Conservation (phyloP, 2,797 vertebrate genomes). For the Dallia pectoralis region DNA sequence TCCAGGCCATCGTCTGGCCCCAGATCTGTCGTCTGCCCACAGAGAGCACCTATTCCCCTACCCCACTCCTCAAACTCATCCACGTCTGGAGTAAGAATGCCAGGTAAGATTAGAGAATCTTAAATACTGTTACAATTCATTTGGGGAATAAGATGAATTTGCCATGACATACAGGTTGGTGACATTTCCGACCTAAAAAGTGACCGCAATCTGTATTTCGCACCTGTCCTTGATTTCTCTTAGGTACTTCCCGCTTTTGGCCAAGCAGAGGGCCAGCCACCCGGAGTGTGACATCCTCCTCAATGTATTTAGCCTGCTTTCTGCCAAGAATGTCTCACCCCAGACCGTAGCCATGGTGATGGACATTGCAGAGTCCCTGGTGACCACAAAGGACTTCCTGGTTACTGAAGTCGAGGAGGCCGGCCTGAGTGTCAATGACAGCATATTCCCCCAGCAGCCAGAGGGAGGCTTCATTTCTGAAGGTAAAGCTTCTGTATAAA, state of each 20-base stretch:
- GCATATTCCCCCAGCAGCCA: constrained; percentile 59
- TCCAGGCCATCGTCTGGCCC: constrained; percentile 88
- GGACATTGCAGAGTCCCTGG: constrained; percentile 85
- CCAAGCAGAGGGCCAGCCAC: constrained; percentile 81
- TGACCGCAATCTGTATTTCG: neutral
- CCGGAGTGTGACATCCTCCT: constrained; percentile 82
- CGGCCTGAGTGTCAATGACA: constrained; percentile 71
- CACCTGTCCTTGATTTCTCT: constrained; percentile 16
- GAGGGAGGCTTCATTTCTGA: constrained; percentile 51
- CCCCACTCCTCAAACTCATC: constrained; percentile 88
- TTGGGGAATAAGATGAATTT: neutral
- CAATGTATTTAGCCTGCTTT: constrained; percentile 88
- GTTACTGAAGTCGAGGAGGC: constrained; percentile 67
- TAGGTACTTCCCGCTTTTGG: constrained; percentile 90
- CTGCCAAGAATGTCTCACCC: constrained; percentile 82
- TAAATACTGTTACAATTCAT: neutral
- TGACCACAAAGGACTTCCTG: constrained; percentile 82
- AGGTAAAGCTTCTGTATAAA: constrained; percentile 64
- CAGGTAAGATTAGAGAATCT: constrained; percentile 71
- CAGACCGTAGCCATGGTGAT: constrained; percentile 80
- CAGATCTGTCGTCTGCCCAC: constrained; percentile 89
- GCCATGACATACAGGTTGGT: neutral
- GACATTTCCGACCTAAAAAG: neutral
- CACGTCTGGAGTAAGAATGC: constrained; percentile 89
- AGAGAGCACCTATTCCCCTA: constrained; percentile 92